phyloP scores from a whole-genome alignment of 2,797 vertebrate species.

The Benthosema pterotum region DNA sequence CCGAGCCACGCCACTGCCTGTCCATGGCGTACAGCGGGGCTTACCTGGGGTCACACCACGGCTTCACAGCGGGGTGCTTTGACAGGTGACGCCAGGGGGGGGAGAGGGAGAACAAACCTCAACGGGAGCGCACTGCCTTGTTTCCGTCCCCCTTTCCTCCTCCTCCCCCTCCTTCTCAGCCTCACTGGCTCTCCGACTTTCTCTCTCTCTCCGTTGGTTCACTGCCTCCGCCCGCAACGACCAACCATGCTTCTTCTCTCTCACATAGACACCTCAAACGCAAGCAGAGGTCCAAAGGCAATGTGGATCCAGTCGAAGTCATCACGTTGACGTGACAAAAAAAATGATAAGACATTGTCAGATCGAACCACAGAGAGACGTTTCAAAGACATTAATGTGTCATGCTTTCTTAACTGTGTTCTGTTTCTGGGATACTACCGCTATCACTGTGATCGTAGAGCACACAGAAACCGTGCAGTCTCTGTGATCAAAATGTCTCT shows the following conservation, averaged over 20 bases:
- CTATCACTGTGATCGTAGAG: conserved; percentile 74
- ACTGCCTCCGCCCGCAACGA: conserved; percentile 42
- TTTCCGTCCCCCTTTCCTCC: conserved; percentile 53
- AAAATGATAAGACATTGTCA: conserved; percentile 12
- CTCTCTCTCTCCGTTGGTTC: conserved; percentile 73
- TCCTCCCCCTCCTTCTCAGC: conserved; percentile 37
- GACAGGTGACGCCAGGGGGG: conserved; percentile 85
- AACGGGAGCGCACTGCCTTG: conserved; percentile 42
- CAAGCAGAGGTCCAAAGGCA: conserved; percentile 74
- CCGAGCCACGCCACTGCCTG: conserved; percentile 84
- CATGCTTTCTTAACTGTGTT: conserved; percentile 43
- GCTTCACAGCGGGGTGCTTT: conserved; percentile 83
- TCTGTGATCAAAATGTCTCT: conserved; percentile 53
- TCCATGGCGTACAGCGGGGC: conserved; percentile 79
- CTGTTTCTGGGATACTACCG: conserved; percentile 53
- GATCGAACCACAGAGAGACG: not conserved
- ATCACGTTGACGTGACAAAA: conserved; percentile 79
- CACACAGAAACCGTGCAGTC: conserved; percentile 44
- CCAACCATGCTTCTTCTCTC: conserved; percentile 32
- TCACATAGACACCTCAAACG: conserved; percentile 77
- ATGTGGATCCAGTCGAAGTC: conserved; percentile 74
- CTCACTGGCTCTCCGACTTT: conserved; percentile 64
- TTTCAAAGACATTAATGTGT: conserved; percentile 33
- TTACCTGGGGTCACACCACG: conserved; percentile 81
- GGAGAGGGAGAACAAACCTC: conserved; percentile 66